A percentile compares a stretch with the other conserved stretches of the same genome.
These are phyloP conservation scores for Oryzias javanicus DNA, from an alignment of 2,113 vertebrate species.

Conservation along the genomic window DNA sequence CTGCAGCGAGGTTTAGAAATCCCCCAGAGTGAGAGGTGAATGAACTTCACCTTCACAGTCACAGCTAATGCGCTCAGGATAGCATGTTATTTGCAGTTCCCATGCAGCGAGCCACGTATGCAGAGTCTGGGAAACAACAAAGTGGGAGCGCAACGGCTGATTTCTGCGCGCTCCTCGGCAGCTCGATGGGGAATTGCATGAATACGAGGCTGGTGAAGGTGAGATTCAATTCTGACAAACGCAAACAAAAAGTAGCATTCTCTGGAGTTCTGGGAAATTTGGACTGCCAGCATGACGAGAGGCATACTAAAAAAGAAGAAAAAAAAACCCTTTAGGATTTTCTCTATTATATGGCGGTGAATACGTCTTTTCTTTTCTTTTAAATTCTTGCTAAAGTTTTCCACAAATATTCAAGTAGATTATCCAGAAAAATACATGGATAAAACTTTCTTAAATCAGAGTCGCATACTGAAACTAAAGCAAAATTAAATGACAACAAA, in stretches of 20 bases:
- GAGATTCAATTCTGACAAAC: constrained; percentile 54
- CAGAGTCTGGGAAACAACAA: constrained; percentile 25
- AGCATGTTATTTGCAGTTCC: constrained; percentile 28
- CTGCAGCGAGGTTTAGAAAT: constrained; percentile 4
- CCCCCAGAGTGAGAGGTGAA: constrained; percentile 14
- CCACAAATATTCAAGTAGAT: too few relatives aligned
- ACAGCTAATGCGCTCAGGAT: constrained; percentile 17
- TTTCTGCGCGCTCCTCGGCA: constrained; percentile 31
- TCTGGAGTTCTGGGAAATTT: constrained; percentile 24
- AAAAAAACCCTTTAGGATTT: too few relatives aligned
- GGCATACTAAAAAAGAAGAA: background rate
- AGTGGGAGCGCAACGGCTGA: constrained; percentile 24
- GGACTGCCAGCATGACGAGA: constrained; percentile 14
- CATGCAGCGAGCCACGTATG: constrained; percentile 28
- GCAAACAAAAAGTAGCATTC: constrained; percentile 24
- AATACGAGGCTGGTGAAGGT: constrained; percentile 25
- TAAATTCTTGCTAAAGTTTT: too few relatives aligned
- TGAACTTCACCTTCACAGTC: constrained; percentile 40
- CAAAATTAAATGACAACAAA: too few relatives aligned
- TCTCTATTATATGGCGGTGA: too few relatives aligned
- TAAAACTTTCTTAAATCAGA: too few relatives aligned
- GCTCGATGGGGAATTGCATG: constrained; percentile 29
- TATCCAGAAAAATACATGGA: too few relatives aligned
- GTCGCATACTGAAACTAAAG: too few relatives aligned
- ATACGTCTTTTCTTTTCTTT: too few relatives aligned